phyloP scores from a whole-genome alignment of 2,888 invertebrate species.

The Clivina fossor region DNA sequence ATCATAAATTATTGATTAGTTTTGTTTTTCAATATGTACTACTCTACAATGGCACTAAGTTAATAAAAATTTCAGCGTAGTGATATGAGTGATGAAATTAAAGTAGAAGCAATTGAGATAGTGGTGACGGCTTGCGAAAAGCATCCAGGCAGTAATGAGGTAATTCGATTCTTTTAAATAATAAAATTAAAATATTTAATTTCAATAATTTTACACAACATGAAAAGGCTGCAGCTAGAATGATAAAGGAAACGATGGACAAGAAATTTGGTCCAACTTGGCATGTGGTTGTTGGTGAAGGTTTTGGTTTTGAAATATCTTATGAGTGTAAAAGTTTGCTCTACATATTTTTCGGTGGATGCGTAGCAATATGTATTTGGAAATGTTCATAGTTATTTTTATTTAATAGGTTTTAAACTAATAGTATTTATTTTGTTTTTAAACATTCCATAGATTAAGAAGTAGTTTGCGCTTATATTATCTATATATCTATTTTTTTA shows the following conservation, averaged over 20 bases:
- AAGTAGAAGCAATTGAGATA: slow-evolving; percentile 84
- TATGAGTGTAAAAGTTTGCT: slow-evolving; percentile 86
- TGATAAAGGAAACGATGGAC: slow-evolving; percentile 94
- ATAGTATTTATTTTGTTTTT: no score
- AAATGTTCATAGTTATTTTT: slow-evolving; percentile 65
- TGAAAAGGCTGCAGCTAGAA: slow-evolving; percentile 77
- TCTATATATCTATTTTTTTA: slow-evolving; percentile 17
- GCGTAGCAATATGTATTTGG: slow-evolving; percentile 85
- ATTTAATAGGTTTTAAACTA: no score
- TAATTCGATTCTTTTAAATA: slow-evolving; percentile 50
- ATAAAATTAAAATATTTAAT: background rate
- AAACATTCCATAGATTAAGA: no score
- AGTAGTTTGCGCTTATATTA: no score
- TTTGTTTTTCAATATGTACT: slow-evolving; percentile 32
- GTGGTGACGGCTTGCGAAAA: slow-evolving; percentile 94
- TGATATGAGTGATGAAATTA: slow-evolving; percentile 94
- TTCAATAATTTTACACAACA: slow-evolving; percentile 2
- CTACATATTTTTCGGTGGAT: slow-evolving; percentile 90
- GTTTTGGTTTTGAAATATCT: slow-evolving; percentile 90
- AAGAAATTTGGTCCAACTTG: slow-evolving; percentile 94
- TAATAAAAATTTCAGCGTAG: slow-evolving; percentile 65
- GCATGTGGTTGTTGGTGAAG: slow-evolving; percentile 95
- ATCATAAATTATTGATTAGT: slow-evolving; percentile 39
- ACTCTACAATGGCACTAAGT: slow-evolving; percentile 7
- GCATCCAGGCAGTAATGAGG: slow-evolving; percentile 81